phyloP scores from a whole-genome alignment of 2,888 invertebrate genomes.

The Agrilus biguttatus region DNA sequence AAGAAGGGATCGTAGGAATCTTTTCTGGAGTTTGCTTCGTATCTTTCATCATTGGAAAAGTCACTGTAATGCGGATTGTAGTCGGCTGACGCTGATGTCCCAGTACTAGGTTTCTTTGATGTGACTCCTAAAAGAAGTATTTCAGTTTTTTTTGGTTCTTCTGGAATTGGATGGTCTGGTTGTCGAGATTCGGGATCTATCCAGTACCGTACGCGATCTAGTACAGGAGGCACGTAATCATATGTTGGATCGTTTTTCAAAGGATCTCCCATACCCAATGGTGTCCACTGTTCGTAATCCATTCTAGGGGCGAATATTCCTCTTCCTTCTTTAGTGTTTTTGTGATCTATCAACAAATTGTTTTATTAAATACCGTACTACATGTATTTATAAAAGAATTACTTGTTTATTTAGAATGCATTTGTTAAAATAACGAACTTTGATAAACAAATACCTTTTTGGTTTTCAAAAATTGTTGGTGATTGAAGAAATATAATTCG shows the following conservation, averaged over 20 bases:
- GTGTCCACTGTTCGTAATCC: slow-evolving; percentile 78
- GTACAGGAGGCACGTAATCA: slow-evolving; percentile 69
- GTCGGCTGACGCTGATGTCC: slow-evolving; percentile 17
- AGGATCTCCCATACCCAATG: slow-evolving; percentile 68
- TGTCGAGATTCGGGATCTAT: slow-evolving; percentile 46
- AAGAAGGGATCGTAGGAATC: slow-evolving; percentile 30
- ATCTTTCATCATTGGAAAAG: background rate
- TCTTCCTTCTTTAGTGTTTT: slow-evolving; percentile 17
- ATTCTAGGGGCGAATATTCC: slow-evolving; percentile 55
- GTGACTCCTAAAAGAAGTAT: slow-evolving; percentile 55
- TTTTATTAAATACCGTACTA: too few relatives aligned
- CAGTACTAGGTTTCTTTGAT: slow-evolving; percentile 49
- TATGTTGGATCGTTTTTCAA: slow-evolving; percentile 73
- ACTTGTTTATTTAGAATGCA: too few relatives aligned
- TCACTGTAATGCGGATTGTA: background rate
- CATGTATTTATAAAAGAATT: too few relatives aligned
- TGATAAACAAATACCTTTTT: too few relatives aligned
- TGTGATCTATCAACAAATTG: background rate
- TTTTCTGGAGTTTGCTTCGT: slow-evolving; percentile 23
- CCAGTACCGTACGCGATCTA: slow-evolving; percentile 72
- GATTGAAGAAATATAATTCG: too few relatives aligned
- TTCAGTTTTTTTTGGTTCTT: slow-evolving; percentile 44
- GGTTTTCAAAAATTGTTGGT: too few relatives aligned
- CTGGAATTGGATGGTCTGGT: slow-evolving; percentile 36
- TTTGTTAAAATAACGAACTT: too few relatives aligned